phyloP scores from a whole-genome alignment of 1,140 invertebrate species.

The Orchestia grillus region DNA sequence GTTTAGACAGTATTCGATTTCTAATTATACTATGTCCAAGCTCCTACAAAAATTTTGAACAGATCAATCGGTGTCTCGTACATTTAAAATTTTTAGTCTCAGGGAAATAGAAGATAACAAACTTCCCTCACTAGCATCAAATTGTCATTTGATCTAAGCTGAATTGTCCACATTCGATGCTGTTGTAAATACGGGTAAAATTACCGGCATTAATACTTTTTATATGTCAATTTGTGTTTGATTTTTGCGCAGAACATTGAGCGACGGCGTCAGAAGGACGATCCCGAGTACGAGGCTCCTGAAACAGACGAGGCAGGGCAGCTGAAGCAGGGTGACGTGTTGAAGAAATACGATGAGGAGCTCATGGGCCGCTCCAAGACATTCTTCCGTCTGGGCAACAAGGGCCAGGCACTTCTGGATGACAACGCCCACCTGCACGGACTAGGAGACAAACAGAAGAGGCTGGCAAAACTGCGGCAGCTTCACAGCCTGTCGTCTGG shows the following conservation, averaged over 20 bases:
- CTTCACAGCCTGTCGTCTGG: constrained; percentile 76
- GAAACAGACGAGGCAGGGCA: constrained; percentile 86
- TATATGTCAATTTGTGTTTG: constrained; percentile 17
- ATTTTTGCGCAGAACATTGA: constrained; percentile 64
- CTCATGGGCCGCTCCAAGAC: constrained; percentile 84
- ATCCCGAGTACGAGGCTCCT: constrained; percentile 89
- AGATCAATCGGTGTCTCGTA: too few species aligned
- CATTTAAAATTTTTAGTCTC: too few species aligned
- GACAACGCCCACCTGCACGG: constrained; percentile 69
- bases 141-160: too few species aligned
- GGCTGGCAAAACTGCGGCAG: constrained; percentile 70
- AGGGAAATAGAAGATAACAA: too few species aligned
- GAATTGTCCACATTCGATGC: too few species aligned
- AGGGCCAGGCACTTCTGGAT: constrained; percentile 61
- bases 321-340: constrained; percentile 78
- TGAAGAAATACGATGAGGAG: constrained; percentile 97
- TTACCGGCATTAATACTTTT: too few species aligned
- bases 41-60: too few species aligned
- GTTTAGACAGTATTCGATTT: too few species aligned
- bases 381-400: constrained; percentile 77
- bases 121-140: too few species aligned
- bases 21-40: too few species aligned
- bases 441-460: constrained; percentile 71
- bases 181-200: too few species aligned
- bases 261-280: constrained; percentile 75